A percentile compares a stretch with the other conserved stretches of the same genome.
phyloP scores from a whole-genome alignment of 2,797 vertebrate species.

The Limosa lapponica region DNA sequence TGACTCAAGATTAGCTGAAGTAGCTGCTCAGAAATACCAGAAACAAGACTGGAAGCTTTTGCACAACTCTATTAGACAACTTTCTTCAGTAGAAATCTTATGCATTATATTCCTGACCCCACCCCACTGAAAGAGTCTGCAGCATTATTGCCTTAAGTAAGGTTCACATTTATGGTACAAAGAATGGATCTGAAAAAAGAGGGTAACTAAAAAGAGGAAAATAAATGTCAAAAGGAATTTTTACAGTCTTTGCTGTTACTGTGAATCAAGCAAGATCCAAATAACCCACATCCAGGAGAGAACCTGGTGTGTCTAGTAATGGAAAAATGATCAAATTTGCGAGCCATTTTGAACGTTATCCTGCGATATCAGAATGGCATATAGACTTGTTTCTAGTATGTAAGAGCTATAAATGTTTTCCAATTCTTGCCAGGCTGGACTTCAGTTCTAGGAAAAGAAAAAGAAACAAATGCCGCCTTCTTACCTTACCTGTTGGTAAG shows the following conservation, averaged over 20 bases:
- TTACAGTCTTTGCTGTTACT: not conserved
- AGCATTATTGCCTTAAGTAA: not conserved
- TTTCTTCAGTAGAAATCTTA: not conserved
- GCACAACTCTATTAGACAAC: not conserved
- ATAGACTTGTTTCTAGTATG: not conserved
- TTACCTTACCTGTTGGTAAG: not conserved
- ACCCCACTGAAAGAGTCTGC: not conserved
- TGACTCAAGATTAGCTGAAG: not conserved
- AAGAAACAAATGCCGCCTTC: not conserved
- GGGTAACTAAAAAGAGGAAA: not conserved
- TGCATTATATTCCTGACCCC: not conserved
- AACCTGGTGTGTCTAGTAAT: not conserved
- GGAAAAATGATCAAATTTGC: not conserved
- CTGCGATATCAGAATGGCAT: not conserved
- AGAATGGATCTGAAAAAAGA: not conserved
- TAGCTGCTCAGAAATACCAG: not conserved
- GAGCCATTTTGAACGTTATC: not conserved
- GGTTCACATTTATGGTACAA: not conserved
- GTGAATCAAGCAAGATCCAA: not conserved
- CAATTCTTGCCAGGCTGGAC: not conserved
- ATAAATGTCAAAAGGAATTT: not conserved
- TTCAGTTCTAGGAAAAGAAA: not conserved
- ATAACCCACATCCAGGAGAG: not conserved
- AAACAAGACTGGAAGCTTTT: not conserved
- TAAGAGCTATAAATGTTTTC: not conserved